Evolutionary conservation across 2,888 invertebrate genomes (phyloP), one percentile per base, ranked within the genome.

Genomic region (Sinelater perroti): DNA sequence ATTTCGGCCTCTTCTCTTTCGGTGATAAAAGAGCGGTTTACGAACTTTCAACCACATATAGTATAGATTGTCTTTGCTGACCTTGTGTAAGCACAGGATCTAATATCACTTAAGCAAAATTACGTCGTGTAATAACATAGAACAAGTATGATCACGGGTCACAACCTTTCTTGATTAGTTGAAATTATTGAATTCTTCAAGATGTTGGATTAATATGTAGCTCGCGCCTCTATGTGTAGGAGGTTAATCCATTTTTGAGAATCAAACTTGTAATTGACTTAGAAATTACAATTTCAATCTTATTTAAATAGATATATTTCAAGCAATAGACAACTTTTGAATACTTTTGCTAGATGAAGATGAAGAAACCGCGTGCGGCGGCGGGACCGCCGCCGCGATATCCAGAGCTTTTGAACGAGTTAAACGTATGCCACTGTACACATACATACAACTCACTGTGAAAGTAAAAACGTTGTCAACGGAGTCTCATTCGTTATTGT

Each of bases 161-260:
- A 75, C 75, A 75, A 75, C 75, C 75, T 67, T 75, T 68, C 63
- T 72, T 73, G 73, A 73, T 74, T 72, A 70, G 61, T 68, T 61
- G 57, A 57, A 49, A 52, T 67, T 63, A 64, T 60, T 57, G 56
- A 63, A 55, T 31, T 53, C 14, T 47, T 61, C 52, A 52, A 60
- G 54, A 52, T 62, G 36, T 33, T 45, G 31, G 13, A 20, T 40
- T 21, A 45, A 35, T 11, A 42, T 33, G 30, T 58, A 58, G 53
- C 49, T 49, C 49, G 53, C 47, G 30, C 45, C 20, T 35, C 53
- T 53, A 24, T 10, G n/a, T n/a, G n/a, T n/a, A n/a, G n/a, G n/a
- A n/a, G n/a, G n/a, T n/a, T n/a, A 52, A 44, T 40, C 53, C 53
- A 58, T 58, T 52, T 24, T 33, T 58, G 49, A 54, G 53, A 58